phyloP scores from a whole-genome alignment of 2,888 invertebrate genomes.

The Sisyra terminalis region DNA sequence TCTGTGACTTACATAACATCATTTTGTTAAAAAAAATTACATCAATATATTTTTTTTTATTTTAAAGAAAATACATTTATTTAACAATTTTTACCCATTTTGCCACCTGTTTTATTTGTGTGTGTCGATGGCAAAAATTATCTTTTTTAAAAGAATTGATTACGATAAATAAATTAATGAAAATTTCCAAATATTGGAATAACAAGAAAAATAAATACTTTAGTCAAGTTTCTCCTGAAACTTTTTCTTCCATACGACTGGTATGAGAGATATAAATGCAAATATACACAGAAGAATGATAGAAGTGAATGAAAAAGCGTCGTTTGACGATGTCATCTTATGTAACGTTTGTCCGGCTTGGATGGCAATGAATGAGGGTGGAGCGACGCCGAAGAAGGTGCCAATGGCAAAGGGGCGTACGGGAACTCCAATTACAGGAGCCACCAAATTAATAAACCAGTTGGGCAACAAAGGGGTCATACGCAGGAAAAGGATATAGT shows the following conservation, averaged over 20 bases:
- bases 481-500: slow-evolving; percentile 92
- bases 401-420: slow-evolving; percentile 83
- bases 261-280: slow-evolving; percentile 70
- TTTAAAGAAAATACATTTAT: not conserved
- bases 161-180: not conserved
- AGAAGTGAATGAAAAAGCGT: slow-evolving; percentile 81
- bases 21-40: slow-evolving; percentile 36
- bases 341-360: slow-evolving; percentile 95
- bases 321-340: slow-evolving; percentile 73
- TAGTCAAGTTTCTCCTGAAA: slow-evolving; percentile 64
- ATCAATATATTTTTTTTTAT: slow-evolving; percentile 1
- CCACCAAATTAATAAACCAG: slow-evolving; percentile 96
- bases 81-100: not conserved
- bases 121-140: not conserved
- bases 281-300: slow-evolving; percentile 59
- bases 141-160: slow-evolving; percentile 1
- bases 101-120: not conserved
- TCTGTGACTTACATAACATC: slow-evolving; percentile 50
- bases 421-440: slow-evolving; percentile 94
- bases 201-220: slow-evolving; percentile 13
- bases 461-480: slow-evolving; percentile 97
- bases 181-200: not conserved
- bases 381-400: slow-evolving; percentile 91
- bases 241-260: slow-evolving; percentile 70
- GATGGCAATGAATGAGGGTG: slow-evolving; percentile 93